Conservation (phyloP, 2,113 vertebrate species). For the Indri indri region DNA sequence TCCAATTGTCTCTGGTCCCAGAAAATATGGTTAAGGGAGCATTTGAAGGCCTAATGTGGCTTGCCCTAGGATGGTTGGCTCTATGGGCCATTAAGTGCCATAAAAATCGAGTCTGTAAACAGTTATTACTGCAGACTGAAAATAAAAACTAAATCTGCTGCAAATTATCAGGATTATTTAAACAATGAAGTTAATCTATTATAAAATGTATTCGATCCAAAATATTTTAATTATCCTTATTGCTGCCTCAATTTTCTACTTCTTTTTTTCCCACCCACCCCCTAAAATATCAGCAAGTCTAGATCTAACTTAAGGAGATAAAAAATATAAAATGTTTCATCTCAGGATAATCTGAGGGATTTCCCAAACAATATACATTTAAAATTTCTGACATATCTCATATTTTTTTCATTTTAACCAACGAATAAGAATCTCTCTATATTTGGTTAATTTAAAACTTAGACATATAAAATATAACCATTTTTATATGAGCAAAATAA, state of each 20-base stretch:
- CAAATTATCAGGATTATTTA: neutral
- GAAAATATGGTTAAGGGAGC: neutral
- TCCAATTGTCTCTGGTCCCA: conserved; percentile 44
- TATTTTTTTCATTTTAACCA: neutral
- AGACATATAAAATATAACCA: neutral
- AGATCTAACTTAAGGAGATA: neutral
- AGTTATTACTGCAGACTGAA: neutral
- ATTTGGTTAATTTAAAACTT: neutral
- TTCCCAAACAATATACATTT: neutral
- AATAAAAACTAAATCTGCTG: neutral
- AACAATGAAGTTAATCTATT: conserved; percentile 11
- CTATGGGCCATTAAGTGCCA: neutral
- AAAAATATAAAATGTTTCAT: neutral
- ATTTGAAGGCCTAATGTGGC: neutral
- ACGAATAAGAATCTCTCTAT: neutral
- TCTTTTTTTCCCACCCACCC: neutral
- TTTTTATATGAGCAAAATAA: neutral
- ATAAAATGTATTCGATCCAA: neutral
- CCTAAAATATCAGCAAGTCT: neutral
- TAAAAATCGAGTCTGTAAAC: conserved; percentile 36
- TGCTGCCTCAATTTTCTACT: neutral
- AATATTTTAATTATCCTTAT: neutral
- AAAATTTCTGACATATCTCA: neutral
- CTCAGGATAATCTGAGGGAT: neutral
- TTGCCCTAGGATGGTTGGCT: neutral